Base-by-base conservation (phyloP, 2,888 invertebrate species). In the Troides aeacus region DNA sequence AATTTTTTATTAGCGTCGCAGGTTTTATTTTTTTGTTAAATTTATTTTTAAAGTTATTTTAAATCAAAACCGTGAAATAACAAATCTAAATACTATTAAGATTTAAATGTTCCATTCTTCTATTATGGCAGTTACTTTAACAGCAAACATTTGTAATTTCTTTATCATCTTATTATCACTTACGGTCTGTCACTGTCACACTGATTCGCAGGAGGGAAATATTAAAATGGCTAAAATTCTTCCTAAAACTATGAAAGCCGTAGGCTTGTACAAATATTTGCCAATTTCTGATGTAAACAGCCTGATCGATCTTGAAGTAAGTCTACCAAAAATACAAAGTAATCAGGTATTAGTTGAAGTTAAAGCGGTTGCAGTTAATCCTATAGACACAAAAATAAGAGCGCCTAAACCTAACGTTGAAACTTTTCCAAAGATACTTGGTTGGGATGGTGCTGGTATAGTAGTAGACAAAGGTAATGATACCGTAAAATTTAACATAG, bases 371-470 rank as follows among this genome's bases (percentile, higher is more conserved):
- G 78, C 90, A 42, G 83, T 92, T 6, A 92, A 92, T 73, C 90
- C 92, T 7, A 87, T 91, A 39, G 92, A 92, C 71, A 83, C 87
- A 0, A 92, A 91, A 72, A 73, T 79, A 73, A 80, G 92, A 21
- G 88, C 91, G 1, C 89, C 88, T 3, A 90, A 89, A 70, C 78
- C 85, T 2, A 77, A 75, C 64, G 73, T 86, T n/a, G 88, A 89
- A 78, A 72, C 76, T 0, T 67, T 75, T 1, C 86, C 90, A 0
- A 80, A 84, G 39, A 86, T 92, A 68, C 78, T 92, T 36, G 92
- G 92, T 62, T 90, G 85, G 82, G 92, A 92, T 71, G 92, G 92
- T 24, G 80, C 92, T 6, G 92, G 92, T 24, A 73, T 88, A 23
- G 79, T 92, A 1, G 87, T 84, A 1, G 83, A 79, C 21, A 89